Evolutionary conservation across 2,888 invertebrate genomes (phyloP).

Genomic region (Lithophane socia): DNA sequence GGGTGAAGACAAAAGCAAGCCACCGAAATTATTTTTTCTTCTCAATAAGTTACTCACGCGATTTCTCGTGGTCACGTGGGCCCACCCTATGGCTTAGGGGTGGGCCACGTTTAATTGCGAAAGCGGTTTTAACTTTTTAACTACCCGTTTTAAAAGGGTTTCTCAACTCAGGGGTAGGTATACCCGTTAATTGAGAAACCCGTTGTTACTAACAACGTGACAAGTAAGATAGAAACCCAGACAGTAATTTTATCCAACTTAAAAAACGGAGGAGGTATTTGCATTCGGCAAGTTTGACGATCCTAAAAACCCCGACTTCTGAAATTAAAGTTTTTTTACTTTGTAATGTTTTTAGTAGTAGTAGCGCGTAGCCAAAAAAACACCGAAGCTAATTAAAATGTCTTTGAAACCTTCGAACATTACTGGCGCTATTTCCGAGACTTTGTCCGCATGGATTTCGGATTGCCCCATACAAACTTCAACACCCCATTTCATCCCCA

Average conservation of each 20-base stretch:
- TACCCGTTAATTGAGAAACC: neutral
- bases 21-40: neutral
- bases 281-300: too few species aligned
- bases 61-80: neutral
- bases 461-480: neutral
- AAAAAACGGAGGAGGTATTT: neutral
- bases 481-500: neutral
- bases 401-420: neutral
- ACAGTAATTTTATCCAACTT: neutral
- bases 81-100: neutral
- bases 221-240: neutral
- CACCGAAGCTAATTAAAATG: too few species aligned
- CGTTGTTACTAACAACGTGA: neutral
- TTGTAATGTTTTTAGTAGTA: too few species aligned
- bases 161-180: neutral
- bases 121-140: neutral
- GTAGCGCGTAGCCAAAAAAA: too few species aligned
- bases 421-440: neutral
- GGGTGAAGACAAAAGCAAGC: slow-evolving; percentile 3
- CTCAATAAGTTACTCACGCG: neutral
- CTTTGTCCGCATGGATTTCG: neutral
- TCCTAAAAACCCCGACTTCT: too few species aligned
- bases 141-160: neutral
- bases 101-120: slow-evolving; percentile 5
- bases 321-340: too few species aligned